Evolutionary conservation across 1,140 invertebrate genomes (phyloP), one percentile per base, ranked within the genome.

Genomic region (Caerostris darwini): DNA sequence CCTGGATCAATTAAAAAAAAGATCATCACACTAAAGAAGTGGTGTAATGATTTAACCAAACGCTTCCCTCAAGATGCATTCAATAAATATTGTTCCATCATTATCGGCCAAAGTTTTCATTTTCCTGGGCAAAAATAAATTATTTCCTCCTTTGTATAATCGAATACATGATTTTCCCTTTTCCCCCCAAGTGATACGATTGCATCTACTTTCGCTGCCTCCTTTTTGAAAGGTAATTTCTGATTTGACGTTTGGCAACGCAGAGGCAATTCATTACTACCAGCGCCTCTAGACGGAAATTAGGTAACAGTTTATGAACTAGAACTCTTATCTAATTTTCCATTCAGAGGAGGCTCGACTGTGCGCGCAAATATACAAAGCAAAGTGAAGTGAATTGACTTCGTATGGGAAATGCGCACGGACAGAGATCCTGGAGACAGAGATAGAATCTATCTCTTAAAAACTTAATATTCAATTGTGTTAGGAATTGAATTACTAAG

Each of bases 211-310:
- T 1, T 34, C 34, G 34, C 34, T 34, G 34, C 34, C 34, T 34
- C 34, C 34, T 34, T 34, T n/a, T 34, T 34, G 34, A 34, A 34
- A 34, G 34, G 2, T 34, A 34, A 34, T 34, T 34, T 34, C 77
- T 53, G 77, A 82, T 82, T 82, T 82, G 77, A 82, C 7, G 19
- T 82, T 82, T 34, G 77, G 77, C 77, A 82, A 82, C 34, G 7
- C 34, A 82, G 1, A 54, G 10, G 34, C 34, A 82, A 86, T 86
- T 86, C 83, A 86, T 86, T 57, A 86, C 6, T 10, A 58, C 2
- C 83, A 58, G 14, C 56, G 4, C 83, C 83, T 34, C 2, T 3
- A 58, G 14, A 82, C 77, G 77, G 77, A 82, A 82, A 82, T 82
- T 82, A 50, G n/a, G n/a, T 50, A 82, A n/a, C n/a, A n/a, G n/a